Base-by-base conservation (phyloP, 1,140 invertebrate species). In the Carposina sasakii region DNA sequence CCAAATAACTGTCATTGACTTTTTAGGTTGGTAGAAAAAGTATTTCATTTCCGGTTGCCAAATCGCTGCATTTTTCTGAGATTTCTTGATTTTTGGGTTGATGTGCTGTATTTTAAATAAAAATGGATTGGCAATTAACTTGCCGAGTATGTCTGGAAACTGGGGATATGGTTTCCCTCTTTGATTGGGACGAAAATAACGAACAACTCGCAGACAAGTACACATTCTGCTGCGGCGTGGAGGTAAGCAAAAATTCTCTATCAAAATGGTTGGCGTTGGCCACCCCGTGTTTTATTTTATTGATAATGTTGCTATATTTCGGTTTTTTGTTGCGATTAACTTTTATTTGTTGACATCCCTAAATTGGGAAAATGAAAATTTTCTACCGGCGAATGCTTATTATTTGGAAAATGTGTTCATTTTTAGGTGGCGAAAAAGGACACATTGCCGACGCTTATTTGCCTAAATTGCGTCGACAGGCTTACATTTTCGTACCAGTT, bases 131-230 rank as follows among this genome's bases (percentile, higher is more conserved):
- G 83, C 82, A 87, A 76, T 71, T 83, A 75, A 86, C 87, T 36
- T 89, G 88, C 60, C 68, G 88, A 39, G 77, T 88, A 52, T 89
- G 88, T 59, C 62, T 89, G 47, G 84, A 86, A 54, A 83, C 78
- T 40, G 86, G 87, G 33, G 81, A 85, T 58, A 83, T 86, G 71
- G 85, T 84, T 44, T 86, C 85, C n/a, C 70, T 88, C 2, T 88
- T 87, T 57, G 82, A 85, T 70, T 84, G 81, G 64, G 87, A 88
- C 51, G 76, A 86, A 79, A 74, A 86, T 72, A 76, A 83, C 40
- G 87, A 88, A 60, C 86, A 87, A 67, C 85, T 89, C 23, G 69
- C 81, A 50, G 87, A 88, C 55, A 88, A 88, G 59, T 89, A 88
- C 54, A 75, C 76, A n/a, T 81, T 70, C 64, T 88, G 86, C 66